phyloP scores from a whole-genome alignment of 2,113 vertebrate genomes.

The Anhinga anhinga region DNA sequence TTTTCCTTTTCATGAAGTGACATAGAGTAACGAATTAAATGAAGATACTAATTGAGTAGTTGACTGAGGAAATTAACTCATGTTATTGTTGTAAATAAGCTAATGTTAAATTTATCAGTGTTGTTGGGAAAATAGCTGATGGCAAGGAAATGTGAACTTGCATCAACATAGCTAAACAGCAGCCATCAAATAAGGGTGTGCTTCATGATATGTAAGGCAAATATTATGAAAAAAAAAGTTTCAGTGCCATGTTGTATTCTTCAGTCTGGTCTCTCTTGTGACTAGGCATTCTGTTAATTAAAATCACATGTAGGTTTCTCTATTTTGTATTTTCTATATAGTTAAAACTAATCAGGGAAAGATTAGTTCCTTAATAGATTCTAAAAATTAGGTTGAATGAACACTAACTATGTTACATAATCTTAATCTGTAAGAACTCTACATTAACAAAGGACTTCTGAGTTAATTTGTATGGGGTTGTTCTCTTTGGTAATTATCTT shows the following conservation, averaged over 20 bases:
- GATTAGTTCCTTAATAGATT: background rate
- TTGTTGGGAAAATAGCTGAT: background rate
- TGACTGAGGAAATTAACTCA: slow-evolving; percentile 5
- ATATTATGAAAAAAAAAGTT: background rate
- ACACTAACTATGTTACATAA: background rate
- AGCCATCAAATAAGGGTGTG: background rate
- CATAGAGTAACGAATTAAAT: background rate
- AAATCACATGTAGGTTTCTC: background rate
- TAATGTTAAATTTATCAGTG: background rate
- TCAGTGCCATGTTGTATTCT: background rate
- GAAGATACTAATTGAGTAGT: background rate
- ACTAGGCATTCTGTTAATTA: background rate
- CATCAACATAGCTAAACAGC: background rate
- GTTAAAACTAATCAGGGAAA: background rate
- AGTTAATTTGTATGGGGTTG: background rate
- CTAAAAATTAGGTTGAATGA: background rate
- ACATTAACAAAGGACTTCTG: background rate
- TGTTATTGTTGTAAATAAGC: background rate
- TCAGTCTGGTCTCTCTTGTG: background rate
- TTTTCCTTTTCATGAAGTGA: background rate
- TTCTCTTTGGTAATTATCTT: background rate
- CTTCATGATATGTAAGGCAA: background rate
- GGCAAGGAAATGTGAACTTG: background rate
- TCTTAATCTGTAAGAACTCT: background rate
- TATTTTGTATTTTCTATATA: background rate